phyloP scores from a whole-genome alignment of 1,140 invertebrate genomes.

The Caenorhabditis brenneri region DNA sequence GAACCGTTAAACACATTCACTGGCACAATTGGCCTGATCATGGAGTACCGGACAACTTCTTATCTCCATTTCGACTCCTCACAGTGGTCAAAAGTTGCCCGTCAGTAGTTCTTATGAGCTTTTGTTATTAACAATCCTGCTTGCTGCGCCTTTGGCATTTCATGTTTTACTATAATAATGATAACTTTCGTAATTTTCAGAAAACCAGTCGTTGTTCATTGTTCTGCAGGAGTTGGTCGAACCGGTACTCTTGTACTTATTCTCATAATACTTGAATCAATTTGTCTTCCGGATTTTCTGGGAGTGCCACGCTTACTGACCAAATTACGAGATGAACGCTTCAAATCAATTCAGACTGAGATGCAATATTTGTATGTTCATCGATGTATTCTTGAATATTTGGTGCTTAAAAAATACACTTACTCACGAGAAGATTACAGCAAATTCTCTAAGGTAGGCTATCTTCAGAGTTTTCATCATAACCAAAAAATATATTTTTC shows the following conservation, averaged over 20 bases:
- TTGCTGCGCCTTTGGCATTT: too few relatives aligned
- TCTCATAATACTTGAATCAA: not conserved
- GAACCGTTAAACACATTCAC: conserved; percentile 33
- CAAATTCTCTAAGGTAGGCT: not conserved
- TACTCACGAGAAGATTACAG: conserved; percentile 39
- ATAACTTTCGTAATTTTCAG: not conserved
- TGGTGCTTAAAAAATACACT: conserved; percentile 43
- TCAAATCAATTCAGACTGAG: conserved; percentile 42
- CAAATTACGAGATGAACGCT: not conserved
- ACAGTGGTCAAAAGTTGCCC: not conserved
- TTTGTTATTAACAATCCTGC: too few relatives aligned
- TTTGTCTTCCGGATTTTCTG: not conserved
- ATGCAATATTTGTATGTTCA: conserved; percentile 46
- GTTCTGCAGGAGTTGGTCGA: conserved; percentile 48
- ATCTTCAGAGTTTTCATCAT: too few relatives aligned
- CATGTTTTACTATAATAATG: not conserved
- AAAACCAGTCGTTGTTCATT: conserved; percentile 44
- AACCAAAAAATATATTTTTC: too few relatives aligned
- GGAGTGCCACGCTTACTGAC: conserved; percentile 13
- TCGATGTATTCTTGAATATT: conserved; percentile 30
- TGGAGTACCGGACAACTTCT: conserved; percentile 19
- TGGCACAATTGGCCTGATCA: conserved; percentile 50
- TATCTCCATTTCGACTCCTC: conserved; percentile 28
- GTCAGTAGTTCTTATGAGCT: too few relatives aligned
- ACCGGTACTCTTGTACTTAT: conserved; percentile 27